Evolutionary conservation across 1,140 invertebrate genomes (phyloP), one percentile per base, ranked within the genome.

Genomic region (Popillia japonica): DNA sequence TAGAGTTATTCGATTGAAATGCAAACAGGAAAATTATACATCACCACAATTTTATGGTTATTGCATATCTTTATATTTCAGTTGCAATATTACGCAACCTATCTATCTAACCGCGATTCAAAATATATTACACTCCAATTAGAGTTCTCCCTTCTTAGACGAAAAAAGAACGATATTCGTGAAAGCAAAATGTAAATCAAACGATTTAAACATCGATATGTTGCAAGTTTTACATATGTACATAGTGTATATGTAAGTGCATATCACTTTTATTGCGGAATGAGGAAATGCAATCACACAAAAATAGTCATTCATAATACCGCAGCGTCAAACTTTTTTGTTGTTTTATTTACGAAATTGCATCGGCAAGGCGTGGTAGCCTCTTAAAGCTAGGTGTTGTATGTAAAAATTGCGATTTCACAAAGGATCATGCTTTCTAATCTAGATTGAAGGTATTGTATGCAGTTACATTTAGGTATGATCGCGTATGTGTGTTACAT

Each of bases 331-430:
- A 14, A 14, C 14, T 55, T 55, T 55, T 17, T 55, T 17, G 48
- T 55, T 55, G 14, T 55, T 7, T 14, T 34, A 34, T 34, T 17
- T 17, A 55, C 14, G 11, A 17, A n/a, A 55, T 17, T 55, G 14
- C 48, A n/a, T 55, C 48, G 48, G 2, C 3, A 4, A 27, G 61
- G 61, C 61, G 61, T 68, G 61, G 61, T 68, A 3, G 20, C 61
- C 27, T 34, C 61, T 68, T 11, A 27, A n/a, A 68, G 61, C 4
- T 68, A 23, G 20, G 17, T 68, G 22, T 10, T 64, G 17, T 20
- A 64, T n/a, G 27, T n/a, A 68, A 68, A 68, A 68, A 68, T 68
- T 22, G 14, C 61, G 61, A 68, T 68, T 68, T 68, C 61, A 68
- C 61, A 34, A 68, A 68, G 17, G 48, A 55, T 55, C 48, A 20